A percentile compares a stretch with the other conserved stretches of the same genome.
These are phyloP conservation scores for Teinopalpus imperialis DNA, from an alignment of 2,888 invertebrate genomes.

Conservation along the genomic window DNA sequence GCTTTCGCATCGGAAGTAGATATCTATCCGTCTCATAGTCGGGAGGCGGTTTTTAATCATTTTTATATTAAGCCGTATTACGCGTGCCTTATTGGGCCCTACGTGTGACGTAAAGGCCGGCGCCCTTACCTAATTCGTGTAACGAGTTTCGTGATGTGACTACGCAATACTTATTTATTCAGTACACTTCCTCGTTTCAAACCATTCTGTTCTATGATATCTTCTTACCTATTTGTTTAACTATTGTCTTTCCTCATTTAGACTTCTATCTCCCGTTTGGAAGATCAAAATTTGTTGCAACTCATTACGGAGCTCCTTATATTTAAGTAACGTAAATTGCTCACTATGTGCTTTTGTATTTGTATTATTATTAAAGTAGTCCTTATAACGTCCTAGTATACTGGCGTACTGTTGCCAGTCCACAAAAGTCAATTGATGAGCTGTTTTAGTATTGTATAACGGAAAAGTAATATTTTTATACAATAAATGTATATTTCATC, in stretches of 20 bases:
- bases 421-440: conserved; percentile 71
- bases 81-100: conserved; percentile 34
- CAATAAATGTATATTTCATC: conserved; percentile 63
- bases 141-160: conserved; percentile 37
- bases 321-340: conserved; percentile 59
- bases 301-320: conserved; percentile 51
- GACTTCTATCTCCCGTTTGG: conserved; percentile 4
- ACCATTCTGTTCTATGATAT: no score
- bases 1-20: not conserved
- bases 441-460: conserved; percentile 57
- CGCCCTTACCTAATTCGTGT: conserved; percentile 46
- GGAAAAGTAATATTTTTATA: conserved; percentile 55
- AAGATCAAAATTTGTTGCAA: conserved; percentile 39
- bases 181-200: conserved; percentile 35
- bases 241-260: conserved; percentile 14
- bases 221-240: no score
- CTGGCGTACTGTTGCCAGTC: conserved; percentile 49
- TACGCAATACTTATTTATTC: conserved; percentile 45
- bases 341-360: conserved; percentile 73
- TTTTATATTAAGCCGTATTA: conserved; percentile 16
- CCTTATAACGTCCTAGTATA: conserved; percentile 34
- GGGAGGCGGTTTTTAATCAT: conserved; percentile 6
- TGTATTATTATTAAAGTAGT: conserved; percentile 59
- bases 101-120: conserved; percentile 39
- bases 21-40: not conserved